A percentile compares a stretch with the other conserved stretches of the same genome.
These are phyloP conservation scores for Frankliniella fusca DNA, from an alignment of 2,888 invertebrate species.

Conservation along the genomic window DNA sequence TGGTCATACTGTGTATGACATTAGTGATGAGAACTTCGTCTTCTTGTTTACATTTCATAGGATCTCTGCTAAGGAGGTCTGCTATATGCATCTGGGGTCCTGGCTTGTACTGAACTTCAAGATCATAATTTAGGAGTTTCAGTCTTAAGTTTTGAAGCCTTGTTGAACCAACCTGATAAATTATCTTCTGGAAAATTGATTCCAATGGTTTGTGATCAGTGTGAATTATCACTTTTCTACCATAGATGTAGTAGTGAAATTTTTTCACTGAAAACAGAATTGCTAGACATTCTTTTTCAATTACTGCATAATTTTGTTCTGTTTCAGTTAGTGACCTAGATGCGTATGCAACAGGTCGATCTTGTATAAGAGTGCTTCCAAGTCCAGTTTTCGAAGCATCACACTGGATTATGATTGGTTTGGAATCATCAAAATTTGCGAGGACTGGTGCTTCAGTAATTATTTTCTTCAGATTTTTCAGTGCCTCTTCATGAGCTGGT, in stretches of 20 bases:
- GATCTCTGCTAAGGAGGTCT: too few relatives aligned
- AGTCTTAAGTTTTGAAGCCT: too few relatives aligned
- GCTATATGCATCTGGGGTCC: too few relatives aligned
- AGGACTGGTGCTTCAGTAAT: slow-evolving; percentile 38
- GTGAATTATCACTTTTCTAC: slow-evolving; percentile 39
- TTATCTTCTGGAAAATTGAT: slow-evolving; percentile 41
- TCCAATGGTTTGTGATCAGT: slow-evolving; percentile 44
- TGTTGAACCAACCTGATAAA: slow-evolving; percentile 37
- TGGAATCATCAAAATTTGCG: slow-evolving; percentile 41
- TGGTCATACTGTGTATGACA: too few relatives aligned
- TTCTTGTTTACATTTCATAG: too few relatives aligned
- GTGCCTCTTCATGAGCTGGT: slow-evolving; percentile 39
- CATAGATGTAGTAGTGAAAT: slow-evolving; percentile 44
- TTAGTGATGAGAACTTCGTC: too few relatives aligned
- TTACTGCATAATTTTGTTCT: slow-evolving; percentile 42
- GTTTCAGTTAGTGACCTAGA: slow-evolving; percentile 41
- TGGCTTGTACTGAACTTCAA: too few relatives aligned
- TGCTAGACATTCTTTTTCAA: slow-evolving; percentile 44
- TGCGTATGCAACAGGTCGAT: slow-evolving; percentile 45
- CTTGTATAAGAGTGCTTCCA: slow-evolving; percentile 37
- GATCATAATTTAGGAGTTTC: too few relatives aligned
- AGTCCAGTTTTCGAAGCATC: slow-evolving; percentile 41
- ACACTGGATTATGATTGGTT: slow-evolving; percentile 40
- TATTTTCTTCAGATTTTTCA: slow-evolving; percentile 39
- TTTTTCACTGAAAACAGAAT: slow-evolving; percentile 42